Base-by-base conservation (phyloP, 2,797 vertebrate species). In the Arrhamphus sclerolepis region DNA sequence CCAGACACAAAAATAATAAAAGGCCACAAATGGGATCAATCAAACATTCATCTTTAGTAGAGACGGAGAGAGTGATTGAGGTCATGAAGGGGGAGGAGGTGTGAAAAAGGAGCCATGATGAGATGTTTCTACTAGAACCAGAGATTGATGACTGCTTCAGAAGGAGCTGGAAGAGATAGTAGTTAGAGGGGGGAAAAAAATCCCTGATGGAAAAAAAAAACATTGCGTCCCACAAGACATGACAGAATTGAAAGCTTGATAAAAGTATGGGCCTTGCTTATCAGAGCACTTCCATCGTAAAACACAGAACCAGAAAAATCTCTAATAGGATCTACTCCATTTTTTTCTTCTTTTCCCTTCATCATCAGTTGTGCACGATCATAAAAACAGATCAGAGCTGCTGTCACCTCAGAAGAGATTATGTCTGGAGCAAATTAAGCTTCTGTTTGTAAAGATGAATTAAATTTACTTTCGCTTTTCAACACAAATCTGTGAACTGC, bases 121-220 rank as follows among this genome's bases (percentile, higher is more conserved):
- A 88, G 87, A 84, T 83, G 80, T 78, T 85, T 84, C 69, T 69
- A 70, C 76, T 75, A 75, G 80, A 88, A 84, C 82, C 47, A 80
- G 78, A 89, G 89, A 89, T 89, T 90, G 87, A 90, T 89, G 86
- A 81, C 80, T 79, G 71, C 76, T 80, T 63, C 65, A 49, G 77
- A 74, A 48, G 61, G 72, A 72, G 61, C 56, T 54, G 57, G 64
- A 60, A 44, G 68, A 81, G 83, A 79, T 70, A 70, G 74, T 2
- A 56, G 29, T 3, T 7, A 18, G 48, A 41, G 51, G 18, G 6
- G 46, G 31, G 55, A 46, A 70, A 71, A 70, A 77, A 75, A 70
- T 66, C 75, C 77, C 64, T 70, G 81, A 88, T 83, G 77, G n/a
- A n/a, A n/a, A 85, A 86, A 89, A 81, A 75, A 85, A 63, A 26